Conservation (phyloP, 2,113 vertebrate genomes). For the Passer domesticus region DNA sequence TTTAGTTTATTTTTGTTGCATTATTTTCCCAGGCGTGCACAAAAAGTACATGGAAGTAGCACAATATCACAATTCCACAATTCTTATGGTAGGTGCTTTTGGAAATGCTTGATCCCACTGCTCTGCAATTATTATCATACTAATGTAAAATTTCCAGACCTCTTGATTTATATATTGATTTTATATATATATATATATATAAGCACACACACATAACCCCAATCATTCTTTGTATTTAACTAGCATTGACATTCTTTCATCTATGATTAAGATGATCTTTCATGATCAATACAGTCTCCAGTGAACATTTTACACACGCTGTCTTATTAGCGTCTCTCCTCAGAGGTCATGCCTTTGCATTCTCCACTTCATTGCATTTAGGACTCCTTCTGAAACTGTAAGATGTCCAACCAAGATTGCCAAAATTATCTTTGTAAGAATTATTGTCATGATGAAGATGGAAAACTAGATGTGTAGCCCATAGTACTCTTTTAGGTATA, state of each 20-base stretch:
- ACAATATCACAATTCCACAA: not conserved
- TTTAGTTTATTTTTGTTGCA: not conserved
- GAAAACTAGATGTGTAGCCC: not conserved
- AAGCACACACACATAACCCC: not conserved
- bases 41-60: not conserved
- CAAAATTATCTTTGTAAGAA: not conserved
- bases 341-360: not conserved
- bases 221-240: not conserved
- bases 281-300: not conserved
- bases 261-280: conserved; percentile 18
- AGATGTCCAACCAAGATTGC: not conserved
- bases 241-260: conserved; percentile 17
- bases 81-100: not conserved
- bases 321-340: not conserved
- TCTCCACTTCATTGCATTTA: not conserved
- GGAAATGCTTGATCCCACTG: not conserved
- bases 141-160: not conserved
- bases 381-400: not conserved
- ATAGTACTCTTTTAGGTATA: not conserved
- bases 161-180: not conserved
- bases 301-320: not conserved
- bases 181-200: not conserved
- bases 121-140: not conserved
- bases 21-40: not conserved
- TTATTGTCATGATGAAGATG: not conserved